A percentile compares a stretch with the other conserved stretches of the same genome.
Evolutionary conservation across 2,797 vertebrate genomes (phyloP).

Genomic region (Cygnus olor): DNA sequence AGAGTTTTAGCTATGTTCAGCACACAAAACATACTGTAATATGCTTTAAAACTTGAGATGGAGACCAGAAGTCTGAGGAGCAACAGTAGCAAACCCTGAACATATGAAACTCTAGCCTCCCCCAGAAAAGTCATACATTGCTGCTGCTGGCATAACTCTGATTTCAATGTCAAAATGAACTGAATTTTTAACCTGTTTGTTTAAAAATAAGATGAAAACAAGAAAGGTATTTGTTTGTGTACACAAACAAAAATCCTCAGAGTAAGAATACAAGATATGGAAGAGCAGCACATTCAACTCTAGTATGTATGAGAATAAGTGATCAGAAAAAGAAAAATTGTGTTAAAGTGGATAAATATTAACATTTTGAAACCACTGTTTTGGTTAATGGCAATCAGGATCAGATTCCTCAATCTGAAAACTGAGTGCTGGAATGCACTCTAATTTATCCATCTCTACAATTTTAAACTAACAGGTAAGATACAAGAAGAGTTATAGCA

Average conservation of each 20-base stretch:
- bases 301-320: background rate
- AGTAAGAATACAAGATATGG: background rate
- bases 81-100: conserved; percentile 27
- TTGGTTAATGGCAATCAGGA: background rate
- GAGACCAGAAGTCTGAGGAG: conserved; percentile 65
- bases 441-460: conserved; percentile 1
- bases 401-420: background rate
- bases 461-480: conserved; percentile 40
- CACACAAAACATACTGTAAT: background rate
- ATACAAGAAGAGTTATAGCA: background rate
- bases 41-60: conserved; percentile 55
- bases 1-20: conserved; percentile 17
- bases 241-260: background rate
- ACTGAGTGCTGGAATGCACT: background rate
- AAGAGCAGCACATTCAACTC: background rate
- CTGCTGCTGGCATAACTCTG: background rate
- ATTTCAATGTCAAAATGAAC: background rate
- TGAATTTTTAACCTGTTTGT: background rate
- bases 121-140: background rate
- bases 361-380: background rate
- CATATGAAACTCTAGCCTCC: background rate
- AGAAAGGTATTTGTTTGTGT: background rate
- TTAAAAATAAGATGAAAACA: background rate
- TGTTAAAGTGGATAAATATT: background rate
- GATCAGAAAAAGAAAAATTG: background rate